A percentile compares a stretch with the other conserved stretches of the same genome.
Evolutionary conservation across 23 tunicate genomes (phyloP).

Genomic region (Ciona savignyi): DNA sequence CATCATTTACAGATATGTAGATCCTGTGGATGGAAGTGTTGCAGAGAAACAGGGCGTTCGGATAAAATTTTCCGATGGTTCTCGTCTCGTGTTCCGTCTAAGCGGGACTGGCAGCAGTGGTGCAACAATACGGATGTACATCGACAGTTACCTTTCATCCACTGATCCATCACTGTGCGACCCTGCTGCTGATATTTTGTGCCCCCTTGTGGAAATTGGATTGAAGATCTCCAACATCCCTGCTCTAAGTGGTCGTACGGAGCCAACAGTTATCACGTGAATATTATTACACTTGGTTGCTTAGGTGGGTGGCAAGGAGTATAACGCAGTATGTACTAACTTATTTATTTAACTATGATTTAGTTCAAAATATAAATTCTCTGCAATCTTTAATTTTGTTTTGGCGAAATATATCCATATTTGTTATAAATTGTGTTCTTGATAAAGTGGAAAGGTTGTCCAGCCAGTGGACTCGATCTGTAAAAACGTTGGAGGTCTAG

Average conservation of each 20-base stretch:
- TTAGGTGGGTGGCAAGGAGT: no score
- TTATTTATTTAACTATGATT: no score
- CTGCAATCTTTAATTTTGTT: no score
- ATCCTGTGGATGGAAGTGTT: slow-evolving; percentile 73
- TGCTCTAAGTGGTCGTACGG: slow-evolving; percentile 75
- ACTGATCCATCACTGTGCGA: slow-evolving; percentile 37
- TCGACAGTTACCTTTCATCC: slow-evolving; percentile 58
- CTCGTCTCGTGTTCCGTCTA: slow-evolving; percentile 73
- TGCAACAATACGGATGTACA: slow-evolving; percentile 96
- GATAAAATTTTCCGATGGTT: slow-evolving; percentile 78
- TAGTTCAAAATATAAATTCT: no score
- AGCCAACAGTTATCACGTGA: slow-evolving; percentile 94
- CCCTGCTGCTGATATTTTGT: slow-evolving; percentile 64
- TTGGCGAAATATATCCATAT: no score
- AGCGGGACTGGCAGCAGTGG: slow-evolving; percentile 98
- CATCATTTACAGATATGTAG: slow-evolving; percentile 58
- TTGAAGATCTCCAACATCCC: slow-evolving; percentile 65
- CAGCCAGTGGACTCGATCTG: no score
- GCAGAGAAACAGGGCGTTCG: slow-evolving; percentile 87
- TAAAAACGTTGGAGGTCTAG: no score
- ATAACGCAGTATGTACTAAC: no score
- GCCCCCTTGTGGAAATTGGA: slow-evolving; percentile 87
- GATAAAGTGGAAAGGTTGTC: no score
- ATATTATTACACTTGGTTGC: no score
- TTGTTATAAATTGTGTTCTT: no score